Conservation (phyloP, 2,113 vertebrate species). For the Hystrix cristata region DNA sequence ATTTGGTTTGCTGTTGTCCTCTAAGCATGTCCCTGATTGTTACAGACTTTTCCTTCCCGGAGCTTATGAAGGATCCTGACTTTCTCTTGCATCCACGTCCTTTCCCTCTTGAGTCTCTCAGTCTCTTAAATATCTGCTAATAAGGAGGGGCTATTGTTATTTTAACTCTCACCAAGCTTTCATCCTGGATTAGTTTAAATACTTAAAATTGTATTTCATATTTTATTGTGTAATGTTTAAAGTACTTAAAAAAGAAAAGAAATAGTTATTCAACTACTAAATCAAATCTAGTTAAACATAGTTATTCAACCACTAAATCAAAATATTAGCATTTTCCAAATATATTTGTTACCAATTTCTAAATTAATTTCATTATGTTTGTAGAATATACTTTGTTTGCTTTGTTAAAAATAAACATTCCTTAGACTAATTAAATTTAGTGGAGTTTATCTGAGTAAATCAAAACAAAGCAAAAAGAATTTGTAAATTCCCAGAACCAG, state of each 20-base stretch:
- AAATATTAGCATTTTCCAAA: constrained; percentile 10
- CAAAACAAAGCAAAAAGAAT: background rate
- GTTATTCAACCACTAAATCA: background rate
- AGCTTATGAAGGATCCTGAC: background rate
- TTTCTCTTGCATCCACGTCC: background rate
- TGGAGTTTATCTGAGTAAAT: background rate
- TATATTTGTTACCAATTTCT: constrained; percentile 34
- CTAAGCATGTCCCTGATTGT: background rate
- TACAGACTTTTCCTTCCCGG: background rate
- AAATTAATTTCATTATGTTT: constrained; percentile 25
- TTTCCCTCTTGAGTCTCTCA: background rate
- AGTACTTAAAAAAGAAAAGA: background rate
- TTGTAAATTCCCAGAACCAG: background rate
- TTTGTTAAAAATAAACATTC: background rate
- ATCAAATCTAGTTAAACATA: background rate
- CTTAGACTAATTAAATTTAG: background rate
- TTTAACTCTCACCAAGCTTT: constrained; percentile 46
- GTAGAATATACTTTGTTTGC: background rate
- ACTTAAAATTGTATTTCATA: constrained; percentile 2
- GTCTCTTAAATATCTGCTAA: background rate
- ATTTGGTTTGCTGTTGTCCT: background rate
- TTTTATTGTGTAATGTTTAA: constrained; percentile 46
- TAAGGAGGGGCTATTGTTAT: background rate
- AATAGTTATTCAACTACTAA: background rate
- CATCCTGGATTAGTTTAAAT: constrained; percentile 13